Base-by-base conservation (phyloP, 53 echinoderm and acorn worm genomes). In the Echinometra lucunter region DNA sequence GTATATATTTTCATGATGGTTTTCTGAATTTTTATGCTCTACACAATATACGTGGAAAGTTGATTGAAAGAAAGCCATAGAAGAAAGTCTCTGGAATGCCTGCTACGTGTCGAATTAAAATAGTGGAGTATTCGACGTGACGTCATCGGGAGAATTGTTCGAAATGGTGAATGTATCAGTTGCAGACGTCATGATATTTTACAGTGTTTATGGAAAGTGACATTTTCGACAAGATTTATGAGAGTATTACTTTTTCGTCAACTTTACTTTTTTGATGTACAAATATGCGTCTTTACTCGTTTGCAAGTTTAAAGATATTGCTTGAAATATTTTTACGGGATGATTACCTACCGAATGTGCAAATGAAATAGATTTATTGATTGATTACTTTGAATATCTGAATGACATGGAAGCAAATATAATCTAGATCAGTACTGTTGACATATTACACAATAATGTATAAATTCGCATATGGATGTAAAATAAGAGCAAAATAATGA, bases 361-460 rank as follows among this genome's bases (percentile, higher is more conserved):
- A 49, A 12, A 49, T 49, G 15, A 42, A 49, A 85, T 85, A 30
- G 37, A 85, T 85, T 45, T 47, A 85, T 45, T 85, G 85, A 85
- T 85, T 47, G 12, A 85, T 47, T 47, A 85, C 30, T 49, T 85
- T 85, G 78, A 85, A 85, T 49, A 5, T 49, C 13, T 11, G n/a
- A 47, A 42, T 40, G n/a, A n/a, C 27, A 49, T 85, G 11, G 23
- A 49, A 85, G 49, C 49, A 45, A 85, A 78, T 78, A 78, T 21
- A 78, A 47, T 27, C 49, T 49, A 85, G 85, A 85, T 45, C 85
- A 85, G 85, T 85, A 85, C 85, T 85, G 85, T 45, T 37, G 30
- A 28, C 13, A 27, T 47, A 5, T 85, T 45, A n/a, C 28, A 53
- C 40, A 85, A 81, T 81, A 23, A 47, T 47, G 10, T 45, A 27